Conservation (phyloP, 2,797 vertebrate genomes). For the Labeo calbasu region DNA sequence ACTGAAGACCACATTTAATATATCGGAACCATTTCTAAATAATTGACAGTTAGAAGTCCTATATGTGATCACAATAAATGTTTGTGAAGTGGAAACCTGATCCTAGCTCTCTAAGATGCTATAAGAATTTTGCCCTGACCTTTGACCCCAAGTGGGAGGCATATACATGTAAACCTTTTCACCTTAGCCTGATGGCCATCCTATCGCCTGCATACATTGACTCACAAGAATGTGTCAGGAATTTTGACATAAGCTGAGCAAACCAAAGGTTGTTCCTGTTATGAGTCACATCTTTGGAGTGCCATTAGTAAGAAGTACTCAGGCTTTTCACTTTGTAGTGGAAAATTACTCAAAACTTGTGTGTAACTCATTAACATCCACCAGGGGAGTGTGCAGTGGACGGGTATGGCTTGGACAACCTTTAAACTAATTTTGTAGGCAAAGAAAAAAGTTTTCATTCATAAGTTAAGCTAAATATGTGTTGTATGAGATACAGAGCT, state of each 20-base stretch:
- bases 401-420: not conserved
- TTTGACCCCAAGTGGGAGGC: slow-evolving; percentile 13
- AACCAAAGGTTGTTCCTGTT: not conserved
- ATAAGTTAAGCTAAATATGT: not conserved
- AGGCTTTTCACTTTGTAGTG: slow-evolving; percentile 20
- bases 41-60: not conserved
- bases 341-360: slow-evolving; percentile 27
- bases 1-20: not conserved
- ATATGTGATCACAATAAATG: not conserved
- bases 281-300: slow-evolving; percentile 5
- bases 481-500: not conserved
- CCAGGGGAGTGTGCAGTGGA: slow-evolving; percentile 4
- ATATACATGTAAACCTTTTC: slow-evolving; percentile 11
- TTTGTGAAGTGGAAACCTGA: not conserved
- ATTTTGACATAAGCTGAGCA: slow-evolving; percentile 19
- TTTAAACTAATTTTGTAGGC: not conserved
- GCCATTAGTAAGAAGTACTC: not conserved
- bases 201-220: not conserved
- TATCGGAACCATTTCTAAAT: not conserved
- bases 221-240: slow-evolving; percentile 6
- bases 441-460: not conserved
- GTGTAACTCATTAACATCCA: slow-evolving; percentile 34
- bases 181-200: not conserved
- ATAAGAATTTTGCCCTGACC: slow-evolving; percentile 21
- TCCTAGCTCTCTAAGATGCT: slow-evolving; percentile 1